Evolutionary conservation across 2,113 vertebrate genomes (phyloP).

Genomic region (Rhynchopsitta pachyrhyncha): DNA sequence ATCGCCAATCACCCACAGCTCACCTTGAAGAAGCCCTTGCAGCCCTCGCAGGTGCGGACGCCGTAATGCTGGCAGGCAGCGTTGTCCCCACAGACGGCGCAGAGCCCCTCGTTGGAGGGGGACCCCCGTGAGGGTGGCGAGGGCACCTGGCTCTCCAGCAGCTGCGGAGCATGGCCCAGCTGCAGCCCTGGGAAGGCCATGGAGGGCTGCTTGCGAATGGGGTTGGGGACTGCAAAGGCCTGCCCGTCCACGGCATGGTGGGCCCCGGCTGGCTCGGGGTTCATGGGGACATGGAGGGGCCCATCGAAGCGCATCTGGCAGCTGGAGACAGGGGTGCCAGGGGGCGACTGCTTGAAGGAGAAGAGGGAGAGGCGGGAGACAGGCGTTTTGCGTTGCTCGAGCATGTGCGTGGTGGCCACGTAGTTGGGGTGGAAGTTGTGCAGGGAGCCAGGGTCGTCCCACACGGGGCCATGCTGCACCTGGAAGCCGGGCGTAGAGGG

Average conservation of each 20-base stretch:
- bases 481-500: conserved; percentile 92
- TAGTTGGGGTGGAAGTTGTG: conserved; percentile 99
- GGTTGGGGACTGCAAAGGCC: conserved; percentile 90
- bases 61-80: conserved; percentile 97
- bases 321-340: conserved; percentile 93
- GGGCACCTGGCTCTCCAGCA: conserved; percentile 93
- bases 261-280: conserved; percentile 84
- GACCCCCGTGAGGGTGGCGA: conserved; percentile 94
- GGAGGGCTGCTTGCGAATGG: conserved; percentile 90
- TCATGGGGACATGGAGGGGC: conserved; percentile 92
- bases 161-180: conserved; percentile 92
- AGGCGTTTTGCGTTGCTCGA: conserved; percentile 93
- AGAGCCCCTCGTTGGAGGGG: conserved; percentile 96
- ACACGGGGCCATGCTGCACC: conserved; percentile 92
- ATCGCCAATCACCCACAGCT: neutral
- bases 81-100: conserved; percentile 97
- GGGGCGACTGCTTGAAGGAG: conserved; percentile 98
- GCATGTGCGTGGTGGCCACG: conserved; percentile 93
- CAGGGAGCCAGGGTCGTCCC: conserved; percentile 95
- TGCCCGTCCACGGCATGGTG: conserved; percentile 90
- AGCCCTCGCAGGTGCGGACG: conserved; percentile 95
- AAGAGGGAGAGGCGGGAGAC: conserved; percentile 96
- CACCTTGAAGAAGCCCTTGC: conserved; percentile 98
- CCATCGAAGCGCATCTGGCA: conserved; percentile 99
- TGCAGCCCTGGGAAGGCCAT: conserved; percentile 95